Evolutionary conservation across 2,797 vertebrate species (phyloP).

Genomic region (Garrulus glandarius): DNA sequence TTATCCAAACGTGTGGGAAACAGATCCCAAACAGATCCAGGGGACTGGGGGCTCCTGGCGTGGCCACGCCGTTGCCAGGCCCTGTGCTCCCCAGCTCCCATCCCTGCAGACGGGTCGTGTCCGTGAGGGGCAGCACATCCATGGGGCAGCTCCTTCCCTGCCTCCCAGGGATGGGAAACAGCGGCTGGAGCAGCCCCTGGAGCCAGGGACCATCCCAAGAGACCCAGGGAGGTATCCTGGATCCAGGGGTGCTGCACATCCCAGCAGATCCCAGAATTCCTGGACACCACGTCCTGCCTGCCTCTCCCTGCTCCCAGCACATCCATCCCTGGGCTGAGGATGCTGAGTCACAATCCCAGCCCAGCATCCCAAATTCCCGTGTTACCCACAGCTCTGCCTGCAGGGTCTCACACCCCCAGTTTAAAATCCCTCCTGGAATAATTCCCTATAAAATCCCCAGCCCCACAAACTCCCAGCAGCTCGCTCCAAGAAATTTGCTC

Average conservation of each 20-base stretch:
- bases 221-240: background rate
- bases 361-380: background rate
- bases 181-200: background rate
- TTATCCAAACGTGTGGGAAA: background rate
- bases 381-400: background rate
- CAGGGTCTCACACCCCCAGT: background rate
- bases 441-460: background rate
- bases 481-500: background rate
- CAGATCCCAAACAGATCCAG: background rate
- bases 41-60: background rate
- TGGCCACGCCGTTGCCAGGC: background rate
- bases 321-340: background rate
- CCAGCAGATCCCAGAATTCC: rapidly evolving
- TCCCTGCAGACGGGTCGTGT: rapidly evolving
- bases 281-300: background rate
- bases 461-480: no score
- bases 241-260: background rate
- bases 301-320: background rate
- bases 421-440: background rate
- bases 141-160: background rate
- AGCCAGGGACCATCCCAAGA: background rate
- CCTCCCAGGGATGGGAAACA: rapidly evolving
- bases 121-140: background rate
- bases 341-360: background rate
- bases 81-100: background rate